Percentiles rank a stretch among this genome's conserved stretches.
Conservation (phyloP, 2,113 vertebrate genomes). For the zebrafish (Danio rerio) region DNA sequence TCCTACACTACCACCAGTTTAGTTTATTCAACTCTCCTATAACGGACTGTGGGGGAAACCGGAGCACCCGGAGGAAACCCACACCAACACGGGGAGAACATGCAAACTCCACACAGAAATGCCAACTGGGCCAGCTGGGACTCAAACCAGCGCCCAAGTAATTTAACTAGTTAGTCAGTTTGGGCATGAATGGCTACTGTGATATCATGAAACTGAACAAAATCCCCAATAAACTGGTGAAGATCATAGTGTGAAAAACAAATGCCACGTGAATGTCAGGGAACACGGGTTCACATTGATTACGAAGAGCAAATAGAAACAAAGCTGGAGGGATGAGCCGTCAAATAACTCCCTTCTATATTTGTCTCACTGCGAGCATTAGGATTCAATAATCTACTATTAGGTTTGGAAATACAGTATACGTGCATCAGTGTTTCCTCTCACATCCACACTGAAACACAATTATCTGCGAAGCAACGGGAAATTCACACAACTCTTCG, state of each 20-base stretch:
- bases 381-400: neutral
- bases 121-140: too few species aligned
- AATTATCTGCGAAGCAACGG: conserved; percentile 16
- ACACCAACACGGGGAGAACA: too few species aligned
- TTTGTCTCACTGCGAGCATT: conserved; percentile 4
- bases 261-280: conserved; percentile 45
- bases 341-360: conserved; percentile 2
- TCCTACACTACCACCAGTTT: too few species aligned
- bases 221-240: neutral
- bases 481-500: conserved; percentile 1
- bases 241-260: conserved; percentile 1
- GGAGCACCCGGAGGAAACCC: too few species aligned
- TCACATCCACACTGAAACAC: neutral
- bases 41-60: too few species aligned
- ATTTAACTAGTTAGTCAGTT: too few species aligned
- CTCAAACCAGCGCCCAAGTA: too few species aligned
- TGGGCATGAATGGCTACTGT: neutral
- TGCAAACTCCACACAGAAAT: too few species aligned
- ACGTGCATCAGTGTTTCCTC: neutral
- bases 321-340: neutral
- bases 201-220: neutral
- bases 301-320: conserved; percentile 16
- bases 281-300: conserved; percentile 45
- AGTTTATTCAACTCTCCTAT: too few species aligned
- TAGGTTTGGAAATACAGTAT: neutral